These are phyloP conservation scores for Anthonomus grandis DNA, from an alignment of 1,140 invertebrate species.

Conservation along the genomic window DNA sequence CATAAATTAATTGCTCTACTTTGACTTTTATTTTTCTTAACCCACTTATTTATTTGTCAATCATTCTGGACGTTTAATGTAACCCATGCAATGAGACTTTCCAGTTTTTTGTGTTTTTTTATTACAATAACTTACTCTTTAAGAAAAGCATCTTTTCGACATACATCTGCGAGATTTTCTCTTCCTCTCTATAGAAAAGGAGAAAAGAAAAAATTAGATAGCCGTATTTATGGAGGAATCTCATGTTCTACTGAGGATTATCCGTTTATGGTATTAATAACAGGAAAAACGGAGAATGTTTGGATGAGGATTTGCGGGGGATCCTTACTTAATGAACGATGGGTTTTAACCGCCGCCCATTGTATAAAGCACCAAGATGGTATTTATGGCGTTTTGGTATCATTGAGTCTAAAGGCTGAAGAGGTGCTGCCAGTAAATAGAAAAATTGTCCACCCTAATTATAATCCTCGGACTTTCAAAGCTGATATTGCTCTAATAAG, in stretches of 20 bases:
- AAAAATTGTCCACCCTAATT: constrained; percentile 7
- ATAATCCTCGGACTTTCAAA: not conserved
- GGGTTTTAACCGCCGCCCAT: constrained; percentile 19
- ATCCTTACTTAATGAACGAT: constrained; percentile 5
- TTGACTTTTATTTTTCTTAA: no score
- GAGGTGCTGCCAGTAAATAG: not conserved
- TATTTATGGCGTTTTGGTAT: not conserved
- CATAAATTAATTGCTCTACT: no score
- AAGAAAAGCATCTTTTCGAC: no score
- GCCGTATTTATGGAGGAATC: not conserved
- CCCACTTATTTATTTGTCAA: no score
- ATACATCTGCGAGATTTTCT: no score
- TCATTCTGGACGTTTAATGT: no score
- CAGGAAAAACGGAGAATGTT: not conserved
- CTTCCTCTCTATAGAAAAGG: no score
- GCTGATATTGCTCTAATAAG: constrained; percentile 23
- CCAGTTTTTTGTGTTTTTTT: no score
- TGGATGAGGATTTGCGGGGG: constrained; percentile 15
- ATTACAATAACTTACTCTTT: no score
- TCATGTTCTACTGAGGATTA: constrained; percentile 16
- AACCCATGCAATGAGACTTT: no score
- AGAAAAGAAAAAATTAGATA: no score
- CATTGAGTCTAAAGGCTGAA: not conserved
- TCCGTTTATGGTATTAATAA: constrained; percentile 15
- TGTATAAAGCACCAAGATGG: not conserved